phyloP scores from a whole-genome alignment of 2,113 vertebrate species.

The Holacanthus passer region DNA sequence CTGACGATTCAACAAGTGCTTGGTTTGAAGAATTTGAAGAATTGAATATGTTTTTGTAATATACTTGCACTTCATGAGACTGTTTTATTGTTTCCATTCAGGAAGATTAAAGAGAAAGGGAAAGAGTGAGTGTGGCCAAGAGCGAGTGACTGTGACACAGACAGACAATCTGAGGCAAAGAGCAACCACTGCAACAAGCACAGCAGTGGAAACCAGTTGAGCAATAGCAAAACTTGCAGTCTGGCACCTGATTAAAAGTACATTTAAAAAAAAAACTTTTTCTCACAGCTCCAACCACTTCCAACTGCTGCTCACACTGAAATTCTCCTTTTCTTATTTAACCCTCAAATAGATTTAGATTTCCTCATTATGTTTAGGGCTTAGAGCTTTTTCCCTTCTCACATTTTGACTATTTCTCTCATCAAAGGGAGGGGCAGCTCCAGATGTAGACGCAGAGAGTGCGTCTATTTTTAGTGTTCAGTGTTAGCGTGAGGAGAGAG shows the following conservation, averaged over 20 bases:
- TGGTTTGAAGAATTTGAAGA: background rate
- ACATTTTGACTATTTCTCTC: constrained; percentile 55
- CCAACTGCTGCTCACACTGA: background rate
- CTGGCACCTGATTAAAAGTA: background rate
- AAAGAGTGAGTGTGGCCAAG: background rate
- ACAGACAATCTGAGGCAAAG: background rate
- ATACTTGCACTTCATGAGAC: background rate
- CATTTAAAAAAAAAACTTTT: background rate
- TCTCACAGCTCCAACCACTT: background rate
- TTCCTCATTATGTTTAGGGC: constrained; percentile 61
- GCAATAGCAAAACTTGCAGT: background rate
- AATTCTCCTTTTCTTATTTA: constrained; percentile 8
- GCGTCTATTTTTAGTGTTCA: constrained; percentile 81
- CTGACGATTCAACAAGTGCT: background rate
- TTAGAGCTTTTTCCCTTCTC: constrained; percentile 29
- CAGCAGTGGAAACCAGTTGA: constrained; percentile 30
- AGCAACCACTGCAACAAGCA: background rate
- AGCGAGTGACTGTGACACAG: background rate
- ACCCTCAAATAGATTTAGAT: background rate
- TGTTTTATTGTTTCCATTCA: background rate
- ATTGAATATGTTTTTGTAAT: background rate
- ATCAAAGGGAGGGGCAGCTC: constrained; percentile 80
- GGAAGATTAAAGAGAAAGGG: background rate
- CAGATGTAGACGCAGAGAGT: constrained; percentile 83
- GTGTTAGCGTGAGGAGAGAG: constrained; percentile 67